Evolutionary conservation across 2,888 invertebrate genomes (phyloP), one percentile per base, ranked within the genome.

Genomic region (Cantharis flavilabris): DNA sequence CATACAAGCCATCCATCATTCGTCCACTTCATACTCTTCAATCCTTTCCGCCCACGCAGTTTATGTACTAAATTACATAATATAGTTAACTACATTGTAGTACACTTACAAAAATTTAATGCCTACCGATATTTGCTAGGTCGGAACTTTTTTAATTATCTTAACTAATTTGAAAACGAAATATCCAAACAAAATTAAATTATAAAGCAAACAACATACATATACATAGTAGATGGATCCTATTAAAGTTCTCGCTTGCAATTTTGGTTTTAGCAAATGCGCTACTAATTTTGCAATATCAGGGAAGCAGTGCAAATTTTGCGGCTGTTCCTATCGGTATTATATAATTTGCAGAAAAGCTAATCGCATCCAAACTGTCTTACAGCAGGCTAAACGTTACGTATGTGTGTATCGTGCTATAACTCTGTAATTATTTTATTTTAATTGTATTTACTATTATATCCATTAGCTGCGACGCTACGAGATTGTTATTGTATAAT

Each of bases 341-440:
- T 78, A 78, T 76, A 75, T 76, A 81, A 81, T 80, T 81, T 80
- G 75, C 80, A 79, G 80, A 81, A 80, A 78, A 76, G 81, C 81
- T 81, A 81, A 80, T 81, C 80, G 79, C 77, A 75, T 73, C 70
- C 65, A 49, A 70, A 75, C 76, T 80, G 80, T 80, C 80, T 80
- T 80, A 80, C 73, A 80, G 73, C 77, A 71, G 65, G 70, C 69
- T 81, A 81, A 81, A 80, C 76, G 77, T 77, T 81, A 81, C 76
- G 74, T 80, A 81, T 78, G 78, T 76, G 78, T 78, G 75, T 78
- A 71, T 73, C 71, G 70, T 70, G 33, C 73, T 75, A 78, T 78
- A 75, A 76, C 73, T 76, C 73, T 72, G 65, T 70, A 77, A 72
- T 28, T 49, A 49, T 49, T 78, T 73, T 76, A 75, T 73, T 76